Evolutionary conservation across 2,113 vertebrate species (phyloP), one percentile per base, ranked within the genome.

Genomic region (Bubalus kerabau): DNA sequence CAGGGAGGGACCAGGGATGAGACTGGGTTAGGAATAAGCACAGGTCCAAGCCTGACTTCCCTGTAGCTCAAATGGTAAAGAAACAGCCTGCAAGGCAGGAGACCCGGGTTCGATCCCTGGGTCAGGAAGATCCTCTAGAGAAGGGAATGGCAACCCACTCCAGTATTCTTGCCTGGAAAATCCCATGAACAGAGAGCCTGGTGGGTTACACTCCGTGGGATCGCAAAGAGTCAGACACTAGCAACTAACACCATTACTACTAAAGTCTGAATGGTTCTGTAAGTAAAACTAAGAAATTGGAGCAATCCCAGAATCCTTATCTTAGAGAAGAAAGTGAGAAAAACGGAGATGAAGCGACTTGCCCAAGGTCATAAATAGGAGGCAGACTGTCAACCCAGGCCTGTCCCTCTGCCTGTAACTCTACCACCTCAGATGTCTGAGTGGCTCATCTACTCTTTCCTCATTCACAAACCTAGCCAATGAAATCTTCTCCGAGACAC

Each of bases 81-180:
- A 40, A 40, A 23, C n/a, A 71, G n/a, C 4, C 67, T 71, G n/a
- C n/a, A 71, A 71, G 10, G n/a, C n/a, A 40, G 67, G 10, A 71
- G 67, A 40, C 67, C 19, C 0, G 0, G 19, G 67, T 40, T 71
- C 10, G 0, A 71, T 12, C 67, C 67, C n/a, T 23, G 36, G 2
- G 19, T 71, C 67, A 71, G n/a, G 19, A 40, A 71, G n/a, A 71
- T 40, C 19, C 19, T 23, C 10, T 71, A n/a, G 67, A 71, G 67
- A 71, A 40, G 19, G n/a, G 67, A 71, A 71, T 6, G 67, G n/a
- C 67, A 71, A 71, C 4, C 67, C n/a, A 71, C 67, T 40, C 67
- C 67, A 71, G n/a, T 12, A 5, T 71, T 23, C n/a, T 40, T 71
- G n/a, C 67, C 67, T 40, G 67, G 67, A 71, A 6, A 71, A 40